Base-by-base conservation (phyloP, 2,113 vertebrate genomes). In the Ceyx cyanopectus region DNA sequence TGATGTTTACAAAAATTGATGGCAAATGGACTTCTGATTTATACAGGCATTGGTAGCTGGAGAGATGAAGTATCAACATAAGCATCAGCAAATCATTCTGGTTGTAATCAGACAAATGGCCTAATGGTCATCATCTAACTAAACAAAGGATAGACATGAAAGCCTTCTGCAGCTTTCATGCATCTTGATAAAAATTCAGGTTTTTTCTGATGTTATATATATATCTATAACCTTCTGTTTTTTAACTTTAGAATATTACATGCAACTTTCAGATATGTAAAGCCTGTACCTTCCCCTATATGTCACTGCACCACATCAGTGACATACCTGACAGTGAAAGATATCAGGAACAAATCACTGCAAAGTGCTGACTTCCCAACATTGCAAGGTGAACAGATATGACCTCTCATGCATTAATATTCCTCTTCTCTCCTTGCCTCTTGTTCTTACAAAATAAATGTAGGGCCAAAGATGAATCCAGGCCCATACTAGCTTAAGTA, bases 11-110 rank as follows among this genome's bases (percentile, higher is more conserved):
- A n/a, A n/a, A n/a, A 32, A 32, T 32, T 93, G 90, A 96, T 85
- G 73, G 57, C 9, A 21, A 45, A 74, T 74, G 87, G 76, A 93
- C 43, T 93, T 88, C 26, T 88, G 87, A 90, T 95, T 81, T 78
- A 65, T 88, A 65, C 43, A 75, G 57, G 68, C 79, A 34, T n/a
- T 85, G 72, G 63, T 94, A 81, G 63, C 79, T 93, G 79, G 24
- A n/a, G 72, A 86, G 67, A 80, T 17, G 56, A 85, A 76, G 32
- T 51, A 56, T 66, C 23, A n/a, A 17, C 41, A 68, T 61, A 80
- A 81, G 22, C 43, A 81, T 90, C 6, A 30, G 37, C 63, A 14
- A 37, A 58, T 3, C 34, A 61, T 60, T 70, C 32, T 88, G 85
- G 29, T 68, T 74, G 1, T 88, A 74, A 88, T 78, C 65, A 81